Conservation (phyloP, 2,888 invertebrate genomes). For the Drosophila hamatofila region DNA sequence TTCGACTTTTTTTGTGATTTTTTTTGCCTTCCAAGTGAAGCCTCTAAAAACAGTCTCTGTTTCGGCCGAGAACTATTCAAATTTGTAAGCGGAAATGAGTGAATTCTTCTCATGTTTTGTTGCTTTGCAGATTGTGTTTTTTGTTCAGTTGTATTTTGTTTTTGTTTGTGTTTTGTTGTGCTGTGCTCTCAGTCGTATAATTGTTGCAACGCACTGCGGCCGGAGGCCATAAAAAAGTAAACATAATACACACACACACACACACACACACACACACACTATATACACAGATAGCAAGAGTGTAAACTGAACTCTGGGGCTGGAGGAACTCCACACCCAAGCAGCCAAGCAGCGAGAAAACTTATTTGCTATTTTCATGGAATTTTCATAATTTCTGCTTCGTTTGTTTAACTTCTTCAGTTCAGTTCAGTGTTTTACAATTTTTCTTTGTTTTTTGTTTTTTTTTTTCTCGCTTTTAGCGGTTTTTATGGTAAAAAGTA, state of each 20-base stretch:
- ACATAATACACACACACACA: constrained; percentile 54
- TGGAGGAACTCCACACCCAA: constrained; percentile 13
- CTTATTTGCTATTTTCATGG: constrained; percentile 81
- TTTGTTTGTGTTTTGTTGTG: constrained; percentile 35
- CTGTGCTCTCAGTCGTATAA: constrained; percentile 75
- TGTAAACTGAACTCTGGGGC: constrained; percentile 20
- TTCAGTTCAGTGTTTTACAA: constrained; percentile 20
- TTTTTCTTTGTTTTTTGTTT: constrained; percentile 14
- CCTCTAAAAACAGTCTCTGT: constrained; percentile 34
- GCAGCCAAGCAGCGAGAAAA: constrained; percentile 63
- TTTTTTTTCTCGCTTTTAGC: constrained; percentile 44
- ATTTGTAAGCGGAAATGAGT: constrained; percentile 75
- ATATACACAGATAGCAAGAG: background rate
- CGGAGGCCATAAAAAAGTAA: constrained; percentile 76
- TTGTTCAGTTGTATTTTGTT: constrained; percentile 1
- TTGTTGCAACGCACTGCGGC: constrained; percentile 80
- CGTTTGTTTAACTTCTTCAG: constrained; percentile 46
- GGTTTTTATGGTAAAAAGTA: constrained; percentile 73
- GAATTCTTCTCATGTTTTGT: constrained; percentile 69
- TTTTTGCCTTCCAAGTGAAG: background rate
- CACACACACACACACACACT: background rate
- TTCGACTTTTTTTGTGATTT: background rate
- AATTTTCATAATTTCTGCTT: constrained; percentile 80
- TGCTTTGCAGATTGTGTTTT: constrained; percentile 47
- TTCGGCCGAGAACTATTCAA: constrained; percentile 40